These are phyloP conservation scores for Aphaenogaster rudis DNA, from an alignment of 1,140 invertebrate species.

Conservation along the genomic window DNA sequence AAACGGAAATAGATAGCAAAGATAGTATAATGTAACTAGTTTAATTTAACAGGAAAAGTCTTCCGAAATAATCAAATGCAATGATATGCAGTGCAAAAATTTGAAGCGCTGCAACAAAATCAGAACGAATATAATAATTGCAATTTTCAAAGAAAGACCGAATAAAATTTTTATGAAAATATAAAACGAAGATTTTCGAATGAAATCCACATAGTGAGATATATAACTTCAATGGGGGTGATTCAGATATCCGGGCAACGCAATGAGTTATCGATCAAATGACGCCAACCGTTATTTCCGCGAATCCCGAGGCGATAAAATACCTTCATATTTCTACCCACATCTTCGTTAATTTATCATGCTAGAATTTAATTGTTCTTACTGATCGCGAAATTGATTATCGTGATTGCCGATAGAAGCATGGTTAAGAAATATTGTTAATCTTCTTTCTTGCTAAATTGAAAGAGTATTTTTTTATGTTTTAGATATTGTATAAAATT, in stretches of 20 bases:
- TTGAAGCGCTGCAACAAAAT: neutral
- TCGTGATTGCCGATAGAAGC: neutral
- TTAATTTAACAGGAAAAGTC: neutral
- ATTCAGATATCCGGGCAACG: conserved; percentile 34
- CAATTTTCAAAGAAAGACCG: conserved; percentile 1
- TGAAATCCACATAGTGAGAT: neutral
- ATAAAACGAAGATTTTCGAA: conserved; percentile 15
- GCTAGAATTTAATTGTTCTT: conserved; percentile 38
- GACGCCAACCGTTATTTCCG: conserved; percentile 24
- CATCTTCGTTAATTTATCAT: conserved; percentile 46
- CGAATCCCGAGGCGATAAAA: conserved; percentile 23
- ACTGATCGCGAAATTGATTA: neutral
- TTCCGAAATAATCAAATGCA: conserved; percentile 1
- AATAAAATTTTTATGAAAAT: conserved; percentile 30
- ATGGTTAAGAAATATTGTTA: neutral
- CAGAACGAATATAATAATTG: neutral
- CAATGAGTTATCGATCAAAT: conserved; percentile 52
- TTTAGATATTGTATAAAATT: neutral
- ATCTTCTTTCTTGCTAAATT: neutral
- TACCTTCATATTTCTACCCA: conserved; percentile 27
- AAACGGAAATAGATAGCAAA: neutral
- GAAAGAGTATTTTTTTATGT: neutral
- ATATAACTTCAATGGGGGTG: neutral
- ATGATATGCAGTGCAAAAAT: neutral
- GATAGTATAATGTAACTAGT: no score